These are phyloP conservation scores for Andricus quercusramuli DNA, from an alignment of 2,888 invertebrate genomes.

Conservation along the genomic window DNA sequence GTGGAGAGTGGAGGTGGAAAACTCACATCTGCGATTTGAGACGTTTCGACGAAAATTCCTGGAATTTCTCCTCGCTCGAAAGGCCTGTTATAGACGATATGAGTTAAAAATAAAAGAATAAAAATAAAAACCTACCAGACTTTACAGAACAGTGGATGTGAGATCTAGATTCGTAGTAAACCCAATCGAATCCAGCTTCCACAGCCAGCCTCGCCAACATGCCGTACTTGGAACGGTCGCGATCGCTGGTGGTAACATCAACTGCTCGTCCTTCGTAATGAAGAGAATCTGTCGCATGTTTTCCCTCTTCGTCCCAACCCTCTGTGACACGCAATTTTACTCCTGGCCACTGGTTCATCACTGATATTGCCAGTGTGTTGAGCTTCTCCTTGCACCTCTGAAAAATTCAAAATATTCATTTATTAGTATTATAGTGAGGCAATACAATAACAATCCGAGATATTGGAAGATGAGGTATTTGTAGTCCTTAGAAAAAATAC, in stretches of 20 bases:
- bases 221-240: constrained; percentile 95
- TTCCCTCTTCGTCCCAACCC: constrained; percentile 95
- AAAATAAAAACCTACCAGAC: constrained; percentile 87
- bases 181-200: constrained; percentile 99
- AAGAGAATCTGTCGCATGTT: constrained; percentile 89
- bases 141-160: constrained; percentile 98
- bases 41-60: no score
- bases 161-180: constrained; percentile 95
- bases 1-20: no score
- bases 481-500: no score
- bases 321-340: constrained; percentile 94
- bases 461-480: no score
- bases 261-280: constrained; percentile 99
- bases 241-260: constrained; percentile 96
- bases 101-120: constrained; percentile 27
- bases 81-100: no score
- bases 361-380: constrained; percentile 95
- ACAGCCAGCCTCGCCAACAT: constrained; percentile 97
- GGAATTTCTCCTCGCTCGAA: no score
- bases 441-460: not conserved
- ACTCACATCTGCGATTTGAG: no score
- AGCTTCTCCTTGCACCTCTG: constrained; percentile 98
- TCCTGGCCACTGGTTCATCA: constrained; percentile 99
- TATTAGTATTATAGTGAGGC: no score
- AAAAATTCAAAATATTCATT: constrained; percentile 73